Evolutionary conservation across 37 sponge, comb jelly and placozoan genomes (phyloP), one percentile per base, ranked within the genome.

Genomic region (Oopsacas minuta): DNA sequence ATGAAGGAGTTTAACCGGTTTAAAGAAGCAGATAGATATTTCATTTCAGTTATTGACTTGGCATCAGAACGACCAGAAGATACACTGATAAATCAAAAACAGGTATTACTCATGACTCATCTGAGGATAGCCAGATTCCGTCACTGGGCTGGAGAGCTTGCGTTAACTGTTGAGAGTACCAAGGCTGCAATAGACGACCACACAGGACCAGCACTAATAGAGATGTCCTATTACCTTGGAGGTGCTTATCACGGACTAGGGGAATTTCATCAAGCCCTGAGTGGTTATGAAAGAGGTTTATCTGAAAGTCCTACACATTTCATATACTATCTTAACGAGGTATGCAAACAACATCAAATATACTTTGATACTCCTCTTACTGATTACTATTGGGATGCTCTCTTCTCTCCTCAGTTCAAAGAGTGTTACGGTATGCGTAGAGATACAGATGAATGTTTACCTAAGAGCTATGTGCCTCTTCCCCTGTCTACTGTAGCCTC

Each of bases 131-230:
- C 75, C 75, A 25, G 75, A 12, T n/a, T 61, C 28, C 75, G 75
- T 12, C 75, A 61, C 75, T 61, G 75, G 75, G 75, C 75, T 25
- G 75, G 75, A n/a, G 75, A 61, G 75, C 75, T 61, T 3, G 75
- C 22, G 30, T 34, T 61, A 3, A 61, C 75, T 20, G 75, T 61
- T 3, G 75, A 61, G 30, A 32, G 75, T 34, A 61, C 75, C 28
- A 3, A 34, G 1, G 75, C 20, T 5, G 75, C 17, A 3, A 61
- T 61, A 5, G 75, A 61, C 17, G 20, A 25, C 5, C 75, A 61
- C 75, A 5, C 30, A 34, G 75, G 75, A 5, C 5, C 17, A 5
- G 28, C 75, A 20, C 20, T 61, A 3, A 25, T 61, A 34, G 75
- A 61, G 75, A 61, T 61, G 75, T 25, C 75, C 28, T 61, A 61